Conservation (phyloP, 2,797 vertebrate genomes). For the Amphiprion clarkii region DNA sequence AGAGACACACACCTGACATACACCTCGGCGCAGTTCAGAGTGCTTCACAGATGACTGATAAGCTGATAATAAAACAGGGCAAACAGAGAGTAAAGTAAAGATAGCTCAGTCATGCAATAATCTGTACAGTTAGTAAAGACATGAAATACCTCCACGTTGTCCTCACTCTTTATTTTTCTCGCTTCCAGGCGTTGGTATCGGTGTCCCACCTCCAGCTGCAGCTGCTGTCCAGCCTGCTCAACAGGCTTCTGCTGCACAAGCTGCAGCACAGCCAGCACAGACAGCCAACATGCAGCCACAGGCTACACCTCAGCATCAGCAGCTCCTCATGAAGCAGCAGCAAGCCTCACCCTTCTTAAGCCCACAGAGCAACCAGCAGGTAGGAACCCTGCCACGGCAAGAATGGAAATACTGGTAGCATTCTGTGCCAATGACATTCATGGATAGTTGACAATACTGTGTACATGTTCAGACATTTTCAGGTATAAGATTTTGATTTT, state of each 20-base stretch:
- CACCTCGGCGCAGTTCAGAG: no score
- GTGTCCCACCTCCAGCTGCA: constrained; percentile 73
- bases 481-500: neutral
- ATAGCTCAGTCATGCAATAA: neutral
- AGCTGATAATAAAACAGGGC: no score
- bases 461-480: neutral
- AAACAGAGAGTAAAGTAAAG: no score
- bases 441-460: neutral
- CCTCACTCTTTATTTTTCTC: constrained; percentile 16
- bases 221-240: constrained; percentile 80
- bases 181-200: constrained; percentile 60
- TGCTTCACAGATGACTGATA: no score
- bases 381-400: constrained; percentile 49
- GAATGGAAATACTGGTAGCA: neutral
- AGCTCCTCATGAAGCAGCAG: constrained; percentile 91
- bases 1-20: no score
- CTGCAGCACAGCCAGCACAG: constrained; percentile 78
- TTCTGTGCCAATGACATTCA: neutral
- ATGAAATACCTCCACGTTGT: neutral
- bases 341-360: constrained; percentile 79
- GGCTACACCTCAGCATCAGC: constrained; percentile 90
- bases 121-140: neutral
- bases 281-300: constrained; percentile 83
- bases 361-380: constrained; percentile 85
- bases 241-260: constrained; percentile 75